These are phyloP conservation scores for Lacanobia oleracea DNA, from an alignment of 2,888 invertebrate species.

Conservation along the genomic window DNA sequence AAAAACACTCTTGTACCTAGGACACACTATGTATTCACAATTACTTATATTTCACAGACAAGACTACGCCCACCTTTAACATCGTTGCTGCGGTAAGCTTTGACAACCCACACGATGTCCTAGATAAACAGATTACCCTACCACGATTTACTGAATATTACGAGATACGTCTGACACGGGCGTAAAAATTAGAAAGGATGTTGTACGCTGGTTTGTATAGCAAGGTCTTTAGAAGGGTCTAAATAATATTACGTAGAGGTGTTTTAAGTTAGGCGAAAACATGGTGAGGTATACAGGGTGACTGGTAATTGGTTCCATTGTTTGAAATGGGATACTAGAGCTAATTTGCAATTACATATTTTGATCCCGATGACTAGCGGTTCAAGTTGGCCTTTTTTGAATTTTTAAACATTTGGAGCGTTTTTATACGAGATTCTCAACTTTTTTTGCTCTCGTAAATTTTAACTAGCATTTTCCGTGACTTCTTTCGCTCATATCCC, in stretches of 20 bases:
- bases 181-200: conserved; percentile 39
- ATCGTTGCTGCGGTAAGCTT: conserved; percentile 72
- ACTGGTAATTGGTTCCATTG: too few species aligned
- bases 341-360: too few species aligned
- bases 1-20: neutral
- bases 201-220: conserved; percentile 18
- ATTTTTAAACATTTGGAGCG: too few species aligned
- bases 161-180: conserved; percentile 41
- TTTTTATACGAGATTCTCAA: too few species aligned
- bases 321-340: too few species aligned
- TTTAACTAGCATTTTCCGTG: too few species aligned
- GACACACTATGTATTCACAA: neutral
- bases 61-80: conserved; percentile 39
- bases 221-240: neutral
- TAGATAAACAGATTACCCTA: conserved; percentile 76
- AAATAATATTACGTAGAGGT: neutral
- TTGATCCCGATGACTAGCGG: too few species aligned
- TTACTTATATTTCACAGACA: conserved; percentile 3
- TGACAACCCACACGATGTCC: conserved; percentile 72
- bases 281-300: too few species aligned
- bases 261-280: neutral
- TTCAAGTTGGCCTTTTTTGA: too few species aligned
- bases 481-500: too few species aligned
- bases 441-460: too few species aligned
- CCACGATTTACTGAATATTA: conserved; percentile 67